Base-by-base conservation (phyloP, 1,140 invertebrate genomes). In the Drosophila paulistorum region DNA sequence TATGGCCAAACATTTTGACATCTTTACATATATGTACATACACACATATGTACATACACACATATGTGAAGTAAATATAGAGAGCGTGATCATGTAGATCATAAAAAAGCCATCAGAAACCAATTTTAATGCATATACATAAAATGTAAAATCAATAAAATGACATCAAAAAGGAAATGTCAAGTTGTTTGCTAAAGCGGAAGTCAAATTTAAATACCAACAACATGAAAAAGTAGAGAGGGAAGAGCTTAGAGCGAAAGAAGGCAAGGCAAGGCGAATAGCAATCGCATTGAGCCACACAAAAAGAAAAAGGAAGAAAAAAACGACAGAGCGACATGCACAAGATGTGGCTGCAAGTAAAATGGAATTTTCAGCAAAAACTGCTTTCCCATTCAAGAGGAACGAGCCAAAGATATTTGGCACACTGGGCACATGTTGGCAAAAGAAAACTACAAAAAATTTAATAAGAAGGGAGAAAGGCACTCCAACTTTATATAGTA, bases 91-190 rank as follows among this genome's bases (percentile, higher is more conserved):
- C 77, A 71, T 55, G n/a, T n/a, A n/a, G 70, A 74, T 66, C 76
- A 87, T 83, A 89, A 87, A 87, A 87, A 79, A 67, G 58, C 77
- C 84, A 76, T 87, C 79, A 89, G 86, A 74, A 77, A 83, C 68
- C 84, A 89, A 87, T 89, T 89, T 89, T 78, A 69, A 78, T 80
- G 77, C 78, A 87, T 65, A 77, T 73, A 72, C 74, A 51, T 51
- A 51, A 83, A 83, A 78, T 80, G 77, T 51, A 83, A 87, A 87
- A 87, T 89, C 83, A 87, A 87, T 87, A 87, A 87, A 87, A 89
- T 35, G 30, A 58, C 55, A 58, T 26, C 7, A 14, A 14, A 58
- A 58, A 58, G 30, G 33, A 35, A 58, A 58, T 58, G 55, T 58
- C 30, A 17, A 33, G 33, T 58, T 33, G n/a, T 58, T 58, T 33